Evolutionary conservation across 2,888 invertebrate species (phyloP), one percentile per base, ranked within the genome.

Genomic region (Disparrhopalites patrizii): DNA sequence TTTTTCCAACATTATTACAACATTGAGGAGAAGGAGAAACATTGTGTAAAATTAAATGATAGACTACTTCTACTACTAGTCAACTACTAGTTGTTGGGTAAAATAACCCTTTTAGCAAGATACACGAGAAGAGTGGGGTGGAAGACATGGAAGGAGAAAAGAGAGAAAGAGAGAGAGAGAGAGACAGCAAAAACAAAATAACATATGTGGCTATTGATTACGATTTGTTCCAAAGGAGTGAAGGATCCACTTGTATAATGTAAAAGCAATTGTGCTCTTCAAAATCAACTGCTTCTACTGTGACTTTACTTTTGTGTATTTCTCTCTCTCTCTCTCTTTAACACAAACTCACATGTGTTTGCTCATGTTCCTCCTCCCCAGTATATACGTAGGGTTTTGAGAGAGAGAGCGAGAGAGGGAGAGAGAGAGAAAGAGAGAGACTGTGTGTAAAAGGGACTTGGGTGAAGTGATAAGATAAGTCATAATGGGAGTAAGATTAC

Each of bases 401-500:
- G n/a, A n/a, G n/a, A n/a, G n/a, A n/a, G n/a, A n/a, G n/a, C n/a
- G n/a, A n/a, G n/a, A n/a, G 25, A 57, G 20, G 7, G 25, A 33
- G 31, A 55, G 33, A 18, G n/a, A 18, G 30, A 52, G 52, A 20
- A 20, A 40, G n/a, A 20, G 10, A 40, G 20, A n/a, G 52, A 52
- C 27, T 23, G 55, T 55, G 57, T 61, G 31, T 61, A 23, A 51
- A 50, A 52, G 50, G 33, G 51, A 47, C 43, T 61, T 51, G 50
- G 20, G 43, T n/a, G n/a, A 47, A 55, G 23, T 65, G 70, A 70
- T 68, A 70, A 70, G 70, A 70, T 70, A 68, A 67, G 63, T 51
- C 51, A 61, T 65, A 70, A 70, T 70, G 68, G 70, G 70, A 68
- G 66, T 68, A 70, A 43, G 70, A 70, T 68, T 70, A 70, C 70